Evolutionary conservation across 37 sponge, comb jelly and placozoan species (phyloP).

Genomic region (Agelas oroides): DNA sequence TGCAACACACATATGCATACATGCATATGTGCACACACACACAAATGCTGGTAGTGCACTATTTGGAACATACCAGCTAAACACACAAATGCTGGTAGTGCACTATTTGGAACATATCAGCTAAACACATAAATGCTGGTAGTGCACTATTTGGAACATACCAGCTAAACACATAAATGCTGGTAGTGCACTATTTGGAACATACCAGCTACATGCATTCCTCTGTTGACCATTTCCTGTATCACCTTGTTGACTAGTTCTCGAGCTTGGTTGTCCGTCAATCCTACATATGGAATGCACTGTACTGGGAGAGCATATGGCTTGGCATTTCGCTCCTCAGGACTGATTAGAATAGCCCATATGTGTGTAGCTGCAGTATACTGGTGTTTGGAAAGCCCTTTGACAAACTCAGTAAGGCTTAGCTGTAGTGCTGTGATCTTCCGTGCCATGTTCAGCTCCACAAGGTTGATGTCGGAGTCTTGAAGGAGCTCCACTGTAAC

Average conservation of each 20-base stretch:
- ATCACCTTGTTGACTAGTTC: background rate
- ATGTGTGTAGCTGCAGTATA: background rate
- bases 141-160: too few species aligned
- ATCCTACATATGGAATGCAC: conserved; percentile 21
- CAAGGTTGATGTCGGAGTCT: background rate
- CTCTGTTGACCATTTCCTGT: background rate
- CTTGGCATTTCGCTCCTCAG: conserved; percentile 19
- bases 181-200: too few species aligned
- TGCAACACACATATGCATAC: too few species aligned
- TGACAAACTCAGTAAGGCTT: background rate
- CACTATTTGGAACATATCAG: too few species aligned
- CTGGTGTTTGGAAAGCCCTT: background rate
- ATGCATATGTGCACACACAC: too few species aligned
- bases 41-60: too few species aligned
- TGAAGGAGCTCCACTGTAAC: background rate
- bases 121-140: too few species aligned
- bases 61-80: too few species aligned
- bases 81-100: too few species aligned
- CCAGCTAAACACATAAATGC: too few species aligned
- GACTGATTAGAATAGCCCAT: conserved; percentile 37
- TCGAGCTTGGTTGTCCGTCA: conserved; percentile 19
- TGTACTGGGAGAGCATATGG: conserved; percentile 65
- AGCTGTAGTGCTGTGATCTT: background rate
- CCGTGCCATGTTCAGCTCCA: too few species aligned
- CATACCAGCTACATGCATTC: conserved; percentile 13